Evolutionary conservation across 2,888 invertebrate genomes (phyloP).

Genomic region (Dugesia japonica): DNA sequence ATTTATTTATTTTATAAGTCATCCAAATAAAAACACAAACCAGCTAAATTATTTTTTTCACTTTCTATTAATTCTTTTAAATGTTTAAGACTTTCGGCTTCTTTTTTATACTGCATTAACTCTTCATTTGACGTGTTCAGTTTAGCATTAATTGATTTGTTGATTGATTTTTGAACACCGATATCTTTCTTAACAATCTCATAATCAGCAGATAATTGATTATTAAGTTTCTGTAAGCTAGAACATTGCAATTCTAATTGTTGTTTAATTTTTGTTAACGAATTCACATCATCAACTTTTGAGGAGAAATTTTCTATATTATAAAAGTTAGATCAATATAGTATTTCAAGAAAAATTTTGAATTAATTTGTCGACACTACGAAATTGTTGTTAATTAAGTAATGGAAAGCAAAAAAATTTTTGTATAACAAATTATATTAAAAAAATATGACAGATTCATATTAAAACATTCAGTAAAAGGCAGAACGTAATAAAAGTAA

Average conservation of each 20-base stretch:
- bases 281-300: neutral
- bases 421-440: neutral
- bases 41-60: neutral
- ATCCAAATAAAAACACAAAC: neutral
- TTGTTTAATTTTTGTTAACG: neutral
- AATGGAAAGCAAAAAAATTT: neutral
- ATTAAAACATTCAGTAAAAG: neutral
- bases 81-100: neutral
- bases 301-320: neutral
- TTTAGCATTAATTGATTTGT: neutral
- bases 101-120: neutral
- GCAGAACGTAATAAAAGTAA: neutral
- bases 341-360: neutral
- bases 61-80: neutral
- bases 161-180: neutral
- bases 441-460: neutral
- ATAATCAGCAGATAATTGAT: slow-evolving; percentile 2
- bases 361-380: neutral
- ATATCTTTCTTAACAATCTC: neutral
- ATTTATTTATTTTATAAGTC: neutral
- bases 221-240: neutral
- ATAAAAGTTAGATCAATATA: neutral
- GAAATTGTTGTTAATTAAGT: neutral
- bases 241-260: neutral
- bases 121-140: neutral